Percentiles rank a stretch among this genome's conserved stretches.
phyloP scores from a whole-genome alignment of 2,888 invertebrate species.

The Plutella xylostella region DNA sequence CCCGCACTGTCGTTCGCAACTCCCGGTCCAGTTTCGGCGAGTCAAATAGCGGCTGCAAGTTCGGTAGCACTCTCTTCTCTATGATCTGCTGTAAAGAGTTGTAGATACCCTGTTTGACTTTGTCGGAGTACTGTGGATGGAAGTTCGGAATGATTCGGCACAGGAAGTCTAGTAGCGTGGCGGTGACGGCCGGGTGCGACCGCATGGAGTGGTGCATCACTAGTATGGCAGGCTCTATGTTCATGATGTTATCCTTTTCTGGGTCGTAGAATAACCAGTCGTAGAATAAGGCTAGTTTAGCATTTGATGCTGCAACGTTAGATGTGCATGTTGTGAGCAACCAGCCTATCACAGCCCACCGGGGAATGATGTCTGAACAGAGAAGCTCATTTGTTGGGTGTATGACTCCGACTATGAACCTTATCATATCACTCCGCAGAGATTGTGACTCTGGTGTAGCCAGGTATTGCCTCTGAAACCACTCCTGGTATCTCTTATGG shows the following conservation, averaged over 20 bases:
- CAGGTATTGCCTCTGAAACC: slow-evolving; percentile 93
- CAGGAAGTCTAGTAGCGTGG: slow-evolving; percentile 89
- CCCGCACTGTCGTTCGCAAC: slow-evolving; percentile 84
- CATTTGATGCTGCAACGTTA: slow-evolving; percentile 89
- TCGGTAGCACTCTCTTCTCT: slow-evolving; percentile 92
- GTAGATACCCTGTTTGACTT: slow-evolving; percentile 84
- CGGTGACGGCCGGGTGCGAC: slow-evolving; percentile 91
- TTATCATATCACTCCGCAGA: slow-evolving; percentile 90
- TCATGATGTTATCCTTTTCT: slow-evolving; percentile 94
- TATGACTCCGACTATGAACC: slow-evolving; percentile 93
- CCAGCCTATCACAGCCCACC: slow-evolving; percentile 97
- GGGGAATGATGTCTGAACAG: slow-evolving; percentile 94
- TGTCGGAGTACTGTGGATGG: slow-evolving; percentile 81
- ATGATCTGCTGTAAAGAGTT: slow-evolving; percentile 87
- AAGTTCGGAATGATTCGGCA: slow-evolving; percentile 92
- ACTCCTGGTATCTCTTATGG: slow-evolving; percentile 93
- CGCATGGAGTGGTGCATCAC: slow-evolving; percentile 95
- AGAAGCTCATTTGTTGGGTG: slow-evolving; percentile 93
- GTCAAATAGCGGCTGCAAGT: slow-evolving; percentile 87
- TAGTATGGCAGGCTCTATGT: slow-evolving; percentile 93
- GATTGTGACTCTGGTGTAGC: slow-evolving; percentile 93
- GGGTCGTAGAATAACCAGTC: slow-evolving; percentile 95
- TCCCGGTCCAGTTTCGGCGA: slow-evolving; percentile 89
- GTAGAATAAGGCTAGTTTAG: slow-evolving; percentile 91
- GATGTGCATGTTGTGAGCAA: slow-evolving; percentile 91